Evolutionary conservation across 1,140 invertebrate genomes (phyloP), one percentile per base, ranked within the genome.

Genomic region (Theocolax elegans): DNA sequence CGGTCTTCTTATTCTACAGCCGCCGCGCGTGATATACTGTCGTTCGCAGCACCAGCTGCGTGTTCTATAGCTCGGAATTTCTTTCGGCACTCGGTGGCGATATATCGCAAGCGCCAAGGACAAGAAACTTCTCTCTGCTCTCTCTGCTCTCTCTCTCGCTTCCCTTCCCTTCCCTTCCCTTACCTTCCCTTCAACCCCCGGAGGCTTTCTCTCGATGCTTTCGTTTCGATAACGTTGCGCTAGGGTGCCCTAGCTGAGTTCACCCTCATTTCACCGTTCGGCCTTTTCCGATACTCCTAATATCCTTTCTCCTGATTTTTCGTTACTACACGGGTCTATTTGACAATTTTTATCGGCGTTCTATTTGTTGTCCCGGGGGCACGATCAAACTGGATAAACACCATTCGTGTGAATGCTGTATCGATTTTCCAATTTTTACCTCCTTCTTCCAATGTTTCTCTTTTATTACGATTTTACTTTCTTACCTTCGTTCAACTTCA

Each of bases 241-340:
- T n/a, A n/a, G n/a, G n/a, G n/a, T n/a, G n/a, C n/a, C n/a, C n/a
- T n/a, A n/a, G n/a, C n/a, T n/a, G n/a, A n/a, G n/a, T n/a, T 35
- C 10, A 6, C 31, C 10, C 31, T 59, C 19, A 7, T 35, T 59
- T 23, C 3, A 2, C 38, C n/a, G 8, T n/a, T 13, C 21, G 8
- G 12, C 2, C 56, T 59, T 59, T 44, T 44, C 42, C 58, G 15
- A 58, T 58, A 44, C 53, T 67, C 48, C 1, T 35, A 67, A 67
- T 48, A 58, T 67, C n/a, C 3, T 29, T 23, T 4, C 6, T 49
- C 7, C 4, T 35, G 23, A 23, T 53, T 49, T 38, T 40, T 25
- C 8, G 35, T n/a, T 21, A 9, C 17, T 27, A 19, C 23, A 25
- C 21, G n/a, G 17, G 12, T 40, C 4, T 38, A 38, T 58, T 58